phyloP scores from a whole-genome alignment of 2,797 vertebrate species.

The Eurystomus glaucurus region DNA sequence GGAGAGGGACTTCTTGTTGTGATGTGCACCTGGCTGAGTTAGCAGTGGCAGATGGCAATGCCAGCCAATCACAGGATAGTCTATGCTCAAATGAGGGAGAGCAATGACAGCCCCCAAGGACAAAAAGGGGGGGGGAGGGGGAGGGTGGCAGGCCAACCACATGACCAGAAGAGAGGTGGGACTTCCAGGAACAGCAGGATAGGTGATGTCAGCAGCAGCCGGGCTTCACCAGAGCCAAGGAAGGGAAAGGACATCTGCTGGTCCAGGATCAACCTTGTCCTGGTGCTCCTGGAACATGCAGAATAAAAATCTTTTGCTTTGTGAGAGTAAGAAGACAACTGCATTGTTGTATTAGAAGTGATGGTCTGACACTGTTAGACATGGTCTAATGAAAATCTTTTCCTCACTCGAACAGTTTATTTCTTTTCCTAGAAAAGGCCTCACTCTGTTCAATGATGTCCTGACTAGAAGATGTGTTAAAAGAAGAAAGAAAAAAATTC shows the following conservation, averaged over 20 bases:
- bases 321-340: not conserved
- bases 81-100: fast-evolving
- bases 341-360: not conserved
- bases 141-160: not conserved
- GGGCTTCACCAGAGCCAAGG: not conserved
- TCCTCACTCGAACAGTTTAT: not conserved
- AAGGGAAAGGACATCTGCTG: too few species aligned
- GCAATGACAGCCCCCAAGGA: not conserved
- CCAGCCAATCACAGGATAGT: not conserved
- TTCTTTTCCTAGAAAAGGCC: not conserved
- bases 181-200: not conserved
- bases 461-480: not conserved
- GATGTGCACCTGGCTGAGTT: not conserved
- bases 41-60: not conserved
- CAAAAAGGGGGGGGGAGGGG: too few species aligned
- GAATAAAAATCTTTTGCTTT: not conserved
- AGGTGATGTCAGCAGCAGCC: not conserved
- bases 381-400: not conserved
- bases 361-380: fast-evolving
- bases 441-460: not conserved
- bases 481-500: not conserved
- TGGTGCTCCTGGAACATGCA: not conserved
- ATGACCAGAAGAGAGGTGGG: fast-evolving
- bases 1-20: not conserved
- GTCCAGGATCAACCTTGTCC: fast-evolving